Evolutionary conservation across 2,888 invertebrate species (phyloP).

Genomic region (Tenthredo amoena): DNA sequence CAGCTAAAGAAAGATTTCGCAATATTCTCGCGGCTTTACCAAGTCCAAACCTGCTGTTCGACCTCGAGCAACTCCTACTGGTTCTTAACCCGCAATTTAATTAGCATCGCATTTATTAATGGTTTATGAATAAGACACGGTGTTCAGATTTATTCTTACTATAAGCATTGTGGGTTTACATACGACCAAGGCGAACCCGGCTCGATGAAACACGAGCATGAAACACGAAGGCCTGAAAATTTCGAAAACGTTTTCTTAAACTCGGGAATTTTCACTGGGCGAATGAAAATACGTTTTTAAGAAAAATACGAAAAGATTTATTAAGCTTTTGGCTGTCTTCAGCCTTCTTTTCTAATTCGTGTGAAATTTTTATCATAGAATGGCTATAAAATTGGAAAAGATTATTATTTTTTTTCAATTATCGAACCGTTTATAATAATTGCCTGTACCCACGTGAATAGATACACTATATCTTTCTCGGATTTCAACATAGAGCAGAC

Average conservation of each 20-base stretch:
- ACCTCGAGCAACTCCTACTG: constrained; percentile 35
- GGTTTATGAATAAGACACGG: constrained; percentile 5
- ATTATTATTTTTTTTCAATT: too few relatives aligned
- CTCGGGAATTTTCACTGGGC: neutral
- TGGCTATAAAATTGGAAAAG: too few relatives aligned
- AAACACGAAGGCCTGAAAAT: neutral
- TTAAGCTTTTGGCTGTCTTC: neutral
- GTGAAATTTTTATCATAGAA: too few relatives aligned
- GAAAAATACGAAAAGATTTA: too few relatives aligned
- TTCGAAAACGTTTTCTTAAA: neutral
- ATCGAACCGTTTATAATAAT: too few relatives aligned
- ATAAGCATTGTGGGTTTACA: neutral
- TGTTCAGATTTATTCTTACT: neutral
- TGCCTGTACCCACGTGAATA: neutral
- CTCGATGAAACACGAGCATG: neutral
- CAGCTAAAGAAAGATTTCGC: constrained; percentile 10
- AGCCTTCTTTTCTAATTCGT: neutral
- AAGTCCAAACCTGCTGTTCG: neutral
- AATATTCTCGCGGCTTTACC: neutral
- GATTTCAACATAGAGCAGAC: neutral
- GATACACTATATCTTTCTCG: neutral
- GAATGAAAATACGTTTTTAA: too few relatives aligned
- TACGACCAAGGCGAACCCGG: neutral
- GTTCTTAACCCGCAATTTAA: constrained; percentile 37
- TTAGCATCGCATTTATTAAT: constrained; percentile 29